Evolutionary conservation across 2,797 vertebrate genomes (phyloP), one percentile per base, ranked within the genome.

Genomic region (Enoplosus armatus): DNA sequence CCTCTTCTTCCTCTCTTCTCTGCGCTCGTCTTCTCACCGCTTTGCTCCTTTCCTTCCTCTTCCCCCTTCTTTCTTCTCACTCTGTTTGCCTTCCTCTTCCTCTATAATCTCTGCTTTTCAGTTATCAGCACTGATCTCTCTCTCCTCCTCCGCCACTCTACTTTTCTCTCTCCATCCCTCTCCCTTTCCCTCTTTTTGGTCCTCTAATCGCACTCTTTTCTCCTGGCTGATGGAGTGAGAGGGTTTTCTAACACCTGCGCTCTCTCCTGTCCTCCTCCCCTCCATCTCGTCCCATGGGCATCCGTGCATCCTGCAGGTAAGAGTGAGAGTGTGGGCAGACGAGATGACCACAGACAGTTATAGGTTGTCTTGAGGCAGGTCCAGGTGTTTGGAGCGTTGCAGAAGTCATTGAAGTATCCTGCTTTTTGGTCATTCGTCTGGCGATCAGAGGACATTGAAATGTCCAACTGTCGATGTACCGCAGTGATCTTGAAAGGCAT

Each of bases 241-340:
- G 45, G 26, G 10, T 84, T 70, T 92, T 69, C 45, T 64, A 85
- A 82, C 77, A 90, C 82, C 84, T 90, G 75, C 76, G 61, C 79
- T 74, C 63, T 85, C 39, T 85, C 31, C 73, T 68, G 62, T 85
- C 81, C 45, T 83, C 78, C 67, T 84, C 35, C 68, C 68, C 68
- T 79, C 53, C 79, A 43, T 87, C 77, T 60, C 85, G 24, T 89
- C 90, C 83, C 88, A 95, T 95, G 95, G 95, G 95, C 79, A 95
- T 95, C 85, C 95, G 94, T 66, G 95, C 94, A 48, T 96, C 95
- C 82, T 94, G 90, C 91, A 96, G 95, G 95, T 96, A 94, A 91
- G 91, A 35, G 35, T 6, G 22, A n/a, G 43, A 31, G 31, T 20
- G 47, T 63, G 55, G 22, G 63, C 10, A 47, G 29, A 5, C 10